A percentile compares a stretch with the other conserved stretches of the same genome.
Evolutionary conservation across 2,113 vertebrate genomes (phyloP).

Genomic region (Pygoscelis adeliae): DNA sequence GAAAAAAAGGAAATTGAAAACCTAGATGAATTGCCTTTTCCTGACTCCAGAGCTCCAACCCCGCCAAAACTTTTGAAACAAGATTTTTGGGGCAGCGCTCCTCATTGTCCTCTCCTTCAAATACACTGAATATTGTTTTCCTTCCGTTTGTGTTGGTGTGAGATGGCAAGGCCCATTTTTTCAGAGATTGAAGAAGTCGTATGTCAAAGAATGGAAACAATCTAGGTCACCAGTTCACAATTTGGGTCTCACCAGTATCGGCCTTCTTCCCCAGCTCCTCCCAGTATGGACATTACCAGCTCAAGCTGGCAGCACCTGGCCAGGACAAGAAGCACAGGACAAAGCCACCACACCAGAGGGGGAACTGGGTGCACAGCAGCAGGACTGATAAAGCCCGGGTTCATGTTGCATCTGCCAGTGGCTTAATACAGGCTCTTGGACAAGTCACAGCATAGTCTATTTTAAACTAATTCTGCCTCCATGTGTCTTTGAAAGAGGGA

Average conservation of each 20-base stretch:
- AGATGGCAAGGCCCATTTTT: background rate
- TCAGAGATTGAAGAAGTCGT: background rate
- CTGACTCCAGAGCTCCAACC: background rate
- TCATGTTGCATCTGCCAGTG: background rate
- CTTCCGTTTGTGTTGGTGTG: background rate
- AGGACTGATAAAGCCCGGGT: background rate
- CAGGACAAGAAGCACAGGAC: background rate
- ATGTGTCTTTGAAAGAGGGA: background rate
- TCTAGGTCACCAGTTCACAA: background rate
- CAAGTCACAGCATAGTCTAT: conserved; percentile 15
- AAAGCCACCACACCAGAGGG: background rate
- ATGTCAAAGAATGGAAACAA: background rate
- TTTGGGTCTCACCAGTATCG: background rate
- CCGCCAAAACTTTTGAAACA: background rate
- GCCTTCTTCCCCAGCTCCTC: background rate
- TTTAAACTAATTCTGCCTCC: conserved; percentile 32
- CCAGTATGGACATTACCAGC: background rate
- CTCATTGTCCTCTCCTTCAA: background rate
- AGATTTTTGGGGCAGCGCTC: background rate
- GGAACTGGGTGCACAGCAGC: background rate
- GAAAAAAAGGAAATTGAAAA: background rate
- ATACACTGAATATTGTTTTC: background rate
- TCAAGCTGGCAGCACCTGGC: background rate
- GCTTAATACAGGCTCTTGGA: background rate
- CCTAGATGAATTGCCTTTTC: background rate